Evolutionary conservation across 2,888 invertebrate species (phyloP).

Genomic region (Syrista parreyssii): DNA sequence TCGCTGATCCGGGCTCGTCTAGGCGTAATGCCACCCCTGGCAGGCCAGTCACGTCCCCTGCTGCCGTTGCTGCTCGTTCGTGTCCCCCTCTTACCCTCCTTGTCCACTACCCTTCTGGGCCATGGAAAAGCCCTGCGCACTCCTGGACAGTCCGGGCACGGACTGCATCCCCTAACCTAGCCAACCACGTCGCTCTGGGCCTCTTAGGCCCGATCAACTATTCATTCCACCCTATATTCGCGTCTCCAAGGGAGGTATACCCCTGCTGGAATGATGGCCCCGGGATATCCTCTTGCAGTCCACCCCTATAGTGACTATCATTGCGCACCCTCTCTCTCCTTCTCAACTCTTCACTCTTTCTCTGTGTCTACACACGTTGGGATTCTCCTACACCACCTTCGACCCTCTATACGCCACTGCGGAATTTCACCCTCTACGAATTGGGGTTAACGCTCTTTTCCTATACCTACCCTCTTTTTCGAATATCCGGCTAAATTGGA

Average conservation of each 20-base stretch:
- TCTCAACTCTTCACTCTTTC: not conserved
- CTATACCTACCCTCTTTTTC: not conserved
- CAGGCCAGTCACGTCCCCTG: constrained; percentile 57
- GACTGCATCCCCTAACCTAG: constrained; percentile 34
- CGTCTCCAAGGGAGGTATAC: constrained; percentile 4
- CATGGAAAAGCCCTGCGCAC: constrained; percentile 28
- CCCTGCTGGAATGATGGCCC: not conserved
- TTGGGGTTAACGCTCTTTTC: not conserved
- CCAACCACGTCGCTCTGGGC: constrained; percentile 38
- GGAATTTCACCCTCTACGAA: not conserved
- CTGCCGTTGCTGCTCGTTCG: constrained; percentile 31
- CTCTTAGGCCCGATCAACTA: constrained; percentile 50
- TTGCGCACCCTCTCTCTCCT: not conserved
- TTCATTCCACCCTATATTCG: constrained; percentile 31
- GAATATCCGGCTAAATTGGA: not conserved
- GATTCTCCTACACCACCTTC: not conserved
- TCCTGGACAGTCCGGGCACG: constrained; percentile 37
- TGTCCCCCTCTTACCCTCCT: constrained; percentile 33
- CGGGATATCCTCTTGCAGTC: not conserved
- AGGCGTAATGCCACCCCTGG: constrained; percentile 55
- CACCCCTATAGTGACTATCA: not conserved
- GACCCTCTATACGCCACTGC: not conserved
- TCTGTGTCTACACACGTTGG: not conserved
- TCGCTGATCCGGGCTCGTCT: constrained; percentile 57
- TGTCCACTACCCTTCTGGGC: constrained; percentile 30